phyloP scores from a whole-genome alignment of 1,140 invertebrate species.

The Drosophila gunungcola region DNA sequence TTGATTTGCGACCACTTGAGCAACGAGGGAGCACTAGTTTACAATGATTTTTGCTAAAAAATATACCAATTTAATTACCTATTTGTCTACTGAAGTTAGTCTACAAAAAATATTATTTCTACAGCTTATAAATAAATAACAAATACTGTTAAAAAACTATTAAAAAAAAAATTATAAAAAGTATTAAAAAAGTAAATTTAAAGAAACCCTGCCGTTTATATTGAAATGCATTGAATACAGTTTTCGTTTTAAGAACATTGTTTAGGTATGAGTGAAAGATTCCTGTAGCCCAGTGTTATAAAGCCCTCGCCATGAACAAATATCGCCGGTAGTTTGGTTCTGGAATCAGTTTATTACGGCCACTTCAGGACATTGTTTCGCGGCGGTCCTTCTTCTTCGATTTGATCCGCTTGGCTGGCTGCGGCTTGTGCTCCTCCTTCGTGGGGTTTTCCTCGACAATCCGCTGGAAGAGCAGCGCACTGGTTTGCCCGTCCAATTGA shows the following conservation, averaged over 20 bases:
- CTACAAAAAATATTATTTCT: no score
- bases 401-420: conserved; percentile 62
- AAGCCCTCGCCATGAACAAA: conserved; percentile 60
- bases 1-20: conserved; percentile 47
- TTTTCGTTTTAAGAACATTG: no score
- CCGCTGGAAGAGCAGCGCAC: conserved; percentile 73
- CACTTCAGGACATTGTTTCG: conserved; percentile 57
- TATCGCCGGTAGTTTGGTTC: conserved; percentile 38
- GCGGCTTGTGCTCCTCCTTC: conserved; percentile 11
- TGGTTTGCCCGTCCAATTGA: conserved; percentile 49
- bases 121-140: no score
- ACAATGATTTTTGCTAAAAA: conserved; percentile 1
- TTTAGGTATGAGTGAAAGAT: no score
- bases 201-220: no score
- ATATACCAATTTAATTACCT: not conserved
- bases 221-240: no score
- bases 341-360: conserved; percentile 62
- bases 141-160: no score
- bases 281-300: conserved; percentile 25
- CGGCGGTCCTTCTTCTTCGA: conserved; percentile 61
- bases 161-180: no score
- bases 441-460: conserved; percentile 56
- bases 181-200: no score
- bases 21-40: conserved; percentile 23
- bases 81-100: no score